These are phyloP conservation scores for Leptodactylus fuscus DNA, from an alignment of 2,113 vertebrate species.

Conservation along the genomic window DNA sequence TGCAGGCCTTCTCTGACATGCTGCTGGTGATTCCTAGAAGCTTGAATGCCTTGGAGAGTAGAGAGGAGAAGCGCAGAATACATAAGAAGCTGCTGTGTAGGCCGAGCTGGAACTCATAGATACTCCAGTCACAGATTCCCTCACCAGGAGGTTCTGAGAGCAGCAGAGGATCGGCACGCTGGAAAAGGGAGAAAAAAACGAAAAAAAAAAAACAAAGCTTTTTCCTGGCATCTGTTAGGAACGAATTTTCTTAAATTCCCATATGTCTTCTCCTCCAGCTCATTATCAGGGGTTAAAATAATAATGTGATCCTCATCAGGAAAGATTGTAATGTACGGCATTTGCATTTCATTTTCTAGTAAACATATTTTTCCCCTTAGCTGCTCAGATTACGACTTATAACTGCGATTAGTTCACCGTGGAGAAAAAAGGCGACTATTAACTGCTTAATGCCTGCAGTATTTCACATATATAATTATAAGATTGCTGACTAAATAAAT, in stretches of 20 bases:
- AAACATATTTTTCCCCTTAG: constrained; percentile 70
- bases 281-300: constrained; percentile 76
- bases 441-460: neutral
- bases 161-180: constrained; percentile 60
- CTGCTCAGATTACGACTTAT: constrained; percentile 64
- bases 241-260: constrained; percentile 70
- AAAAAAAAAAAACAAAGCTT: neutral
- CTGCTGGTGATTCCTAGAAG: constrained; percentile 22
- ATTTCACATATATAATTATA: neutral
- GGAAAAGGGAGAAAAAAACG: neutral
- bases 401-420: neutral
- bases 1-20: neutral
- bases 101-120: neutral
- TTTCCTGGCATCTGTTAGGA: constrained; percentile 68
- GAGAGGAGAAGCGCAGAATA: constrained; percentile 14
- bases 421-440: neutral
- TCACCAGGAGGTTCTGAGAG: constrained; percentile 66
- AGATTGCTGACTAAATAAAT: neutral
- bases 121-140: constrained; percentile 63
- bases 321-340: constrained; percentile 68
- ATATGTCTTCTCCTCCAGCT: constrained; percentile 71
- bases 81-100: constrained; percentile 20
- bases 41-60: neutral
- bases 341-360: constrained; percentile 70
- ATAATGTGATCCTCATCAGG: constrained; percentile 72